Percentiles rank a stretch among this genome's conserved stretches.
These are phyloP conservation scores for Catagonus wagneri DNA, from an alignment of 2,113 vertebrate species.

Conservation along the genomic window DNA sequence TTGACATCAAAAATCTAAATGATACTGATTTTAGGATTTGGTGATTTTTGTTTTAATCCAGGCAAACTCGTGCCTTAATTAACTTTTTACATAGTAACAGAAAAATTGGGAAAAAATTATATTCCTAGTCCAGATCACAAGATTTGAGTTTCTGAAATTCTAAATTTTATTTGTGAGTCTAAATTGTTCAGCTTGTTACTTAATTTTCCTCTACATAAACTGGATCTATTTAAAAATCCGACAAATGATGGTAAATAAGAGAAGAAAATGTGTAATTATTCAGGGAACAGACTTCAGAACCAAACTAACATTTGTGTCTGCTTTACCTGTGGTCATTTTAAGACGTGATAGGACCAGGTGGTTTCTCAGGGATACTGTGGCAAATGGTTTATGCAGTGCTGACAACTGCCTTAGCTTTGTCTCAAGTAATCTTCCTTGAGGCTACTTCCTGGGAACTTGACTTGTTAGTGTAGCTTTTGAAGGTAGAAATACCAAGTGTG, in stretches of 20 bases:
- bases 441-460: not conserved
- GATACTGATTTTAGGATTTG: slow-evolving; percentile 76
- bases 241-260: not conserved
- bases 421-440: not conserved
- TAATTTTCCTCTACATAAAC: slow-evolving; percentile 44
- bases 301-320: not conserved
- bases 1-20: slow-evolving; percentile 75
- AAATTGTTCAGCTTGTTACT: slow-evolving; percentile 18
- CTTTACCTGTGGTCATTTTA: not conserved
- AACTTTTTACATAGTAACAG: slow-evolving; percentile 65
- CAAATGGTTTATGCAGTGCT: not conserved
- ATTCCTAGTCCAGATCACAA: slow-evolving; percentile 35
- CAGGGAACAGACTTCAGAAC: not conserved
- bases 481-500: not conserved
- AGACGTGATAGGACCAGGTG: not conserved
- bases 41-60: slow-evolving; percentile 41
- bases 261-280: not conserved
- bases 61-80: slow-evolving; percentile 71
- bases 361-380: not conserved
- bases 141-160: slow-evolving; percentile 52
- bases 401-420: not conserved
- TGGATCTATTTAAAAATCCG: slow-evolving; percentile 34
- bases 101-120: not conserved
- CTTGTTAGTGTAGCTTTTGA: not conserved
- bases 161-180: slow-evolving; percentile 23